Conservation (phyloP, 2,113 vertebrate species). For the Stomatorhinus ivindoensis region DNA sequence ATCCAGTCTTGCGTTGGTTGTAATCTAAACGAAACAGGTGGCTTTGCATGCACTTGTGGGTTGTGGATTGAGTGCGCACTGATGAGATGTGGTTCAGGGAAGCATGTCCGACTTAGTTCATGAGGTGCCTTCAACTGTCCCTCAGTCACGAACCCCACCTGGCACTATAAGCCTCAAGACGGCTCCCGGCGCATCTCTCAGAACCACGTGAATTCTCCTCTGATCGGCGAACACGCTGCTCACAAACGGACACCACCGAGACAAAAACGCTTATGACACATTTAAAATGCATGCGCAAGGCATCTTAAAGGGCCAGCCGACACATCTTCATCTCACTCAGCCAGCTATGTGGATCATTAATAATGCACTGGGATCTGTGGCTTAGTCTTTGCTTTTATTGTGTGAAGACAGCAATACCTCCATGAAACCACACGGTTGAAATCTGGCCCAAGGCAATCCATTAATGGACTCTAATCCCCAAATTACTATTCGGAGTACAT, state of each 20-base stretch:
- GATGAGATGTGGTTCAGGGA: not conserved
- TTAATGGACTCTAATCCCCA: not conserved
- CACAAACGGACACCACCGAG: not conserved
- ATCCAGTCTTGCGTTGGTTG: not conserved
- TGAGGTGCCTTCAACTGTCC: not conserved
- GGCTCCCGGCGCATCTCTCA: not conserved
- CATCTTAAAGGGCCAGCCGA: not conserved
- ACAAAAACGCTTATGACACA: not conserved
- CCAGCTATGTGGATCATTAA: not conserved
- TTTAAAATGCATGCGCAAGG: not conserved
- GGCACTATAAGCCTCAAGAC: not conserved
- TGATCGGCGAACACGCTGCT: not conserved
- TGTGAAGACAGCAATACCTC: not conserved
- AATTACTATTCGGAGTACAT: not conserved
- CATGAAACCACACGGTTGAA: not conserved
- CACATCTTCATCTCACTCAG: not conserved
- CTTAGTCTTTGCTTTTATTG: not conserved
- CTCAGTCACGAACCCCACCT: not conserved
- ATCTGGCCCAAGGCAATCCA: not conserved
- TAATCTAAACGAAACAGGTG: not conserved
- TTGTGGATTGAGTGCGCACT: not conserved
- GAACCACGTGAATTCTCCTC: not conserved
- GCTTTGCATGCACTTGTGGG: not conserved
- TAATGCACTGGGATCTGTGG: not conserved
- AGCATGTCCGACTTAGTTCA: not conserved